Base-by-base conservation (phyloP, 2,113 vertebrate genomes). In the Chitala chitala region DNA sequence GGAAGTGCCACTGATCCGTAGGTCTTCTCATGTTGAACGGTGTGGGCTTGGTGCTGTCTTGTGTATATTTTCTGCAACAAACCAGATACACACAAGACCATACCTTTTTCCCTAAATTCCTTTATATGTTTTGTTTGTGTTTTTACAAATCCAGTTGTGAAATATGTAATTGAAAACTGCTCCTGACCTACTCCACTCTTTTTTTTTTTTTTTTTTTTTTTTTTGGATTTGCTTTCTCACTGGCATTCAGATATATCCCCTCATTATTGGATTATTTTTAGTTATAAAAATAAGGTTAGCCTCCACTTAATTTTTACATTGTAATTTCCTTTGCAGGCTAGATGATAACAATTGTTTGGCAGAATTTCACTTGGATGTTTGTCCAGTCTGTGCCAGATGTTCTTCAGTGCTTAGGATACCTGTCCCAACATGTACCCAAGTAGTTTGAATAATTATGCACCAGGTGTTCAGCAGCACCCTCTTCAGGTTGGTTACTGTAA, bases 1-100 rank as follows among this genome's bases (percentile, higher is more conserved):
- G 71, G 55, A 50, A 69, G 26, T 31, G 42, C 75, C 40, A 38
- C 50, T 33, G 64, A 64, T 54, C 50, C 68, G 33, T 50, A 53
- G 69, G 58, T 73, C 50, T 46, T 44, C 38, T 73, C 68, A 46
- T 72, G 64, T 76, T 54, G 58, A 73, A 36, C n/a, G n/a, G 56
- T 33, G 44, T n/a, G 36, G 72, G 76, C 29, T 29, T 55, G 58
- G 38, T 55, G 17, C 15, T 51, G 66, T 76, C 40, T 71, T 59
- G 42, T 61, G 63, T 61, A 26, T 46, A 42, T 29, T 58, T 59
- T 44, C 40, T 9, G 9, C 26, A 24, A 58, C 40, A 61, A 50
- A 40, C 44, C 31, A 42, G 24, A 31, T 63, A 15, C 48, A 29
- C 48, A 29, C 40, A 50, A 44, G 48, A 22, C 40, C 20, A 68